Evolutionary conservation across 2,113 vertebrate genomes (phyloP), one percentile per base, ranked within the genome.

Genomic region (Misgurnus mizolepis): DNA sequence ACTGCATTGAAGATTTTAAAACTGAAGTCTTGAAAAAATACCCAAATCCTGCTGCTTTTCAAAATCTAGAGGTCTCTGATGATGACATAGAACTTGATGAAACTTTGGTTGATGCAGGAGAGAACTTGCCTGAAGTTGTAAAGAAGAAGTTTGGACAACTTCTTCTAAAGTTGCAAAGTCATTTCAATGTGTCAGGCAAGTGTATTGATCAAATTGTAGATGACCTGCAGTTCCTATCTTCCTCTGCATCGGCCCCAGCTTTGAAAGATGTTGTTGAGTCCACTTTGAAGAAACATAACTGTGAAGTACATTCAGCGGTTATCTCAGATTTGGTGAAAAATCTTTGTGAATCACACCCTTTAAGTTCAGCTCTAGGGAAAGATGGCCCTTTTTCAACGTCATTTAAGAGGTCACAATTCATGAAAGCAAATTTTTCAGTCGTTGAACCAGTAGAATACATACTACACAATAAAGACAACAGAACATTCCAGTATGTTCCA

Each of bases 151-250:
- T 71, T 70, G 77, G 67, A 0, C 67, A 34, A 0, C 14, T 62
- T 39, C 14, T 79, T 62, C 14, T 70, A 15, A 79, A 65, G 58
- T 72, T 80, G 8, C 6, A 72, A 34, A 80, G 68, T 53, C 39
- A 22, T 70, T 80, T 53, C 27, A 80, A 56, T 0, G 11, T 61
- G 15, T 14, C 78, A 41, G 8, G 15, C 56, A 22, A 0, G 17
- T 53, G 56, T 10, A 80, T 45, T 65, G 68, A 69, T 69, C 9
- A 69, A 69, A 49, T 70, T 0, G 4, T 80, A 55, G 67, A 80
- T 64, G 78, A 80, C 5, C 66, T 80, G 43, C 62, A 80, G 70
- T 74, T 75, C 10, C n/a, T 74, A 74, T 80, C 79, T 4, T 45
- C 4, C 9, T 58, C 8, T 62, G 61, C 79, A 67, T 80, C 79